Evolutionary conservation across 2,888 invertebrate genomes (phyloP).

Genomic region (Agriopis marginaria): DNA sequence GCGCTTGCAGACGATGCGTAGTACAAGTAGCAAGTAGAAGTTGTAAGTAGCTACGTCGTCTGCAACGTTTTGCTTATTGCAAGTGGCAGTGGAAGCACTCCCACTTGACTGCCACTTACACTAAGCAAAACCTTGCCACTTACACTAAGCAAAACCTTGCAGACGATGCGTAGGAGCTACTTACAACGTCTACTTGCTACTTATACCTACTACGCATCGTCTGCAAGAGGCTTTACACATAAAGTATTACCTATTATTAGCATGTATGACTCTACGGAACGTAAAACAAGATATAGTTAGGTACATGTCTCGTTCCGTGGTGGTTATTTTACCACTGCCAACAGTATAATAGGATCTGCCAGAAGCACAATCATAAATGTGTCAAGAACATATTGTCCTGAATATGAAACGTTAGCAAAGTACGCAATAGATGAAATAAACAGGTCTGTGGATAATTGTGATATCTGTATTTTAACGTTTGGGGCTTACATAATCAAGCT

Average conservation of each 20-base stretch:
- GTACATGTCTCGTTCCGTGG: constrained; percentile 4
- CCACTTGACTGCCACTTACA: too few relatives aligned
- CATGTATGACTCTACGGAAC: constrained; percentile 2
- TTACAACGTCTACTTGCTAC: too few relatives aligned
- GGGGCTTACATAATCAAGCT: neutral
- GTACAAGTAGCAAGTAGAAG: too few relatives aligned
- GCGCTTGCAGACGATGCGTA: too few relatives aligned
- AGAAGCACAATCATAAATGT: constrained; percentile 30
- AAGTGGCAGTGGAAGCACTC: too few relatives aligned
- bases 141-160: too few relatives aligned
- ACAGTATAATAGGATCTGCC: constrained; percentile 27
- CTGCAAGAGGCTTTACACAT: too few relatives aligned
- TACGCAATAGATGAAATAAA: constrained; percentile 23
- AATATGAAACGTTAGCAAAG: constrained; percentile 18
- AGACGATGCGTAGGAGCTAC: too few relatives aligned
- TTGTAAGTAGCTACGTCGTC: too few relatives aligned
- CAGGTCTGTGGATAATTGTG: constrained; percentile 5
- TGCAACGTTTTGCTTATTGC: too few relatives aligned
- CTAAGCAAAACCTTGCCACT: too few relatives aligned
- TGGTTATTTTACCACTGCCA: constrained; percentile 25
- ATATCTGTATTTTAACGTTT: constrained; percentile 1
- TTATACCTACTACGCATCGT: too few relatives aligned
- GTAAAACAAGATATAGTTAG: constrained; percentile 2
- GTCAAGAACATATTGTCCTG: constrained; percentile 32
- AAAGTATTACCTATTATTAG: constrained; percentile 3